Percentiles rank a stretch among this genome's conserved stretches.
Evolutionary conservation across 2,797 vertebrate genomes (phyloP).

Genomic region (Girardinus metallicus): DNA sequence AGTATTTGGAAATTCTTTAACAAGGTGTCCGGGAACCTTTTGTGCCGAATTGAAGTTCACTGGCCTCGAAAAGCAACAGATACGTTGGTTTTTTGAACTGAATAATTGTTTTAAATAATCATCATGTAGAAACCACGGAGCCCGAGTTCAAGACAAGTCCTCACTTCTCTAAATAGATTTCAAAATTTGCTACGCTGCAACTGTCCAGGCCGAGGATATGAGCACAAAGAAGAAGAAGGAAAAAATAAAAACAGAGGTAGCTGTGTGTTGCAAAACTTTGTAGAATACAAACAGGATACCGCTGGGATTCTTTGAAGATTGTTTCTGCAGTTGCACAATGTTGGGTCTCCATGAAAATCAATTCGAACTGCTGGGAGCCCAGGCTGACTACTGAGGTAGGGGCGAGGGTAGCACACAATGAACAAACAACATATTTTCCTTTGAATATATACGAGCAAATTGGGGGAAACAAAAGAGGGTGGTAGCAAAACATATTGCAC

Average conservation of each 20-base stretch:
- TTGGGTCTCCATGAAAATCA: background rate
- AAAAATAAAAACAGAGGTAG: background rate
- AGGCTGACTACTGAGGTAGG: background rate
- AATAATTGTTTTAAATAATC: background rate
- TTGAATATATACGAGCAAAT: background rate
- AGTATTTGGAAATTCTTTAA: background rate
- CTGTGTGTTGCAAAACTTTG: background rate
- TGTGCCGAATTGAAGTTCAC: background rate
- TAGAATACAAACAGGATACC: background rate
- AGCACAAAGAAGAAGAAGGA: background rate
- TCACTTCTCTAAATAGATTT: background rate
- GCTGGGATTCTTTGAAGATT: background rate
- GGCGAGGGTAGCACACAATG: background rate
- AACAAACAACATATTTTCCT: background rate
- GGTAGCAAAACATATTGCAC: background rate
- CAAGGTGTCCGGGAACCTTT: background rate
- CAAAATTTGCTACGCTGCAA: background rate
- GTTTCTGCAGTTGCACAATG: background rate
- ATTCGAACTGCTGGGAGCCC: background rate
- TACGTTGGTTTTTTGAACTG: background rate
- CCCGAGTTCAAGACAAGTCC: background rate
- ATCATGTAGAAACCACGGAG: background rate
- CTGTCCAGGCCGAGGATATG: background rate
- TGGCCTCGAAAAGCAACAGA: background rate
- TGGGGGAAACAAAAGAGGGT: fast-evolving